A percentile compares a stretch with the other conserved stretches of the same genome.
Conservation (phyloP, 2,797 vertebrate species). For the Alosa sapidissima region DNA sequence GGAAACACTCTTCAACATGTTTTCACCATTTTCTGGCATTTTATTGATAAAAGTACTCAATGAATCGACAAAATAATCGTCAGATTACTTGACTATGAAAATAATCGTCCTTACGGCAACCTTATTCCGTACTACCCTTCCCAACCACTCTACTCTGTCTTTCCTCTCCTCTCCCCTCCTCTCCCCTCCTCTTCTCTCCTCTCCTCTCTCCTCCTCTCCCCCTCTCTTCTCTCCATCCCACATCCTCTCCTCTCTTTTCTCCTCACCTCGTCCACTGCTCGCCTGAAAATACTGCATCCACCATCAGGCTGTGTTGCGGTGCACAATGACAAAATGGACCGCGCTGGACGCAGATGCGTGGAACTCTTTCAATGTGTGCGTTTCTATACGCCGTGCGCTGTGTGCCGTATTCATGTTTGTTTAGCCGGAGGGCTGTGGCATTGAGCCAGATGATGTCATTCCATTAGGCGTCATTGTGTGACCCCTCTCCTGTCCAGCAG, state of each 20-base stretch:
- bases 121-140: too few relatives aligned
- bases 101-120: too few relatives aligned
- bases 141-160: neutral
- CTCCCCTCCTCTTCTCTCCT: neutral
- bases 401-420: neutral
- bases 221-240: neutral
- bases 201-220: neutral
- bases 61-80: too few relatives aligned
- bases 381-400: neutral
- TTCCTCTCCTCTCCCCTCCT: neutral
- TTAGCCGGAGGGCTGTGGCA: neutral
- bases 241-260: neutral
- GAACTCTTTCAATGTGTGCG: neutral
- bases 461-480: neutral
- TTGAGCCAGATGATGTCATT: constrained; percentile 1
- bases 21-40: too few relatives aligned
- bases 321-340: neutral
- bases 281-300: too few relatives aligned
- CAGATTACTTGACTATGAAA: too few relatives aligned
- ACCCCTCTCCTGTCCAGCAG: constrained; percentile 16
- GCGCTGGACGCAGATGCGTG: neutral
- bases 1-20: too few relatives aligned
- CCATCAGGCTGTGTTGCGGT: neutral
- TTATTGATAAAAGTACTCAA: too few relatives aligned
- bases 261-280: neutral